phyloP scores from a whole-genome alignment of 2,888 invertebrate genomes.

The Blomia tropicalis region DNA sequence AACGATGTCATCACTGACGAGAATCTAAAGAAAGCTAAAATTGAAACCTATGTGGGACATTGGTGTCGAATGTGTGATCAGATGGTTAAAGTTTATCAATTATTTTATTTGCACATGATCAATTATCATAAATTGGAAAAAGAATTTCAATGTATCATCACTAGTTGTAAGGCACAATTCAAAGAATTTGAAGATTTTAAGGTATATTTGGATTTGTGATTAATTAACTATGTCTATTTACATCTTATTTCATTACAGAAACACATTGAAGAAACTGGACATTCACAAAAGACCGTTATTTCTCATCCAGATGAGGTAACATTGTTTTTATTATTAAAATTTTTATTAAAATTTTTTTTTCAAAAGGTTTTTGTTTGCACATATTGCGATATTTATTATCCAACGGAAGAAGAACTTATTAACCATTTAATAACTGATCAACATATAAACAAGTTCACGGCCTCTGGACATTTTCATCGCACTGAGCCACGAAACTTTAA shows the following conservation, averaged over 20 bases:
- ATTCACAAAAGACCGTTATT: conserved; percentile 26
- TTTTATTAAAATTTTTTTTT: conserved; percentile 2
- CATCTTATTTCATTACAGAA: not conserved
- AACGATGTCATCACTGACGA: conserved; percentile 23
- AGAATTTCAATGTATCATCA: conserved; percentile 26
- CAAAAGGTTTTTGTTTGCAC: conserved; percentile 23
- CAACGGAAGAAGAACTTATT: conserved; percentile 29
- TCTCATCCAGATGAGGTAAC: conserved; percentile 24
- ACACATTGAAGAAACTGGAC: conserved; percentile 22
- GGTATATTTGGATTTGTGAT: not conserved
- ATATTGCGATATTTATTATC: conserved; percentile 30
- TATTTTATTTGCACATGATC: conserved; percentile 27
- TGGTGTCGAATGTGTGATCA: conserved; percentile 27
- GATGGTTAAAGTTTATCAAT: conserved; percentile 27
- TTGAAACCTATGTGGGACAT: conserved; percentile 26
- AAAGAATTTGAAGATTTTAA: conserved; percentile 25
- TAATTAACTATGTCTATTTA: not conserved
- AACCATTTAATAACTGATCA: conserved; percentile 30
- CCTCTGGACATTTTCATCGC: conserved; percentile 26
- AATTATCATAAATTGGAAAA: conserved; percentile 27
- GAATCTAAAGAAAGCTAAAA: conserved; percentile 22
- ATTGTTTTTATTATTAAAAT: not conserved
- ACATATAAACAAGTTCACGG: conserved; percentile 29
- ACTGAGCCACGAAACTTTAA: conserved; percentile 31
- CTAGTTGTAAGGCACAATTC: conserved; percentile 26